Percentiles rank a stretch among this genome's conserved stretches.
phyloP scores from a whole-genome alignment of 2,888 invertebrate genomes.

The Chrysolina oricalcia region DNA sequence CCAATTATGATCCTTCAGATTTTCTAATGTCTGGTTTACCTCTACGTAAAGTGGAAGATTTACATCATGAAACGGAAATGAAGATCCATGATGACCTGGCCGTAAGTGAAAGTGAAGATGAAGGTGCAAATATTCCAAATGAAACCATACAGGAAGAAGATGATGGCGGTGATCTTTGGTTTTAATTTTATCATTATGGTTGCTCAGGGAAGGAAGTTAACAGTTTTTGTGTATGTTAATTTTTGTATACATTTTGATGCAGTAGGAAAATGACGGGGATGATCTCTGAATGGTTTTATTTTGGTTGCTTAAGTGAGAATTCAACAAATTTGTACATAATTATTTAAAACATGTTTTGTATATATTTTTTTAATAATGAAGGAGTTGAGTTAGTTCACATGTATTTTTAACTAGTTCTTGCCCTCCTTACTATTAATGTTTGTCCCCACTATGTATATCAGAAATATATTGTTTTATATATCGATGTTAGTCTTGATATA shows the following conservation, averaged over 20 bases:
- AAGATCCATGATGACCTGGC: constrained; percentile 84
- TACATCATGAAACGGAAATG: constrained; percentile 70
- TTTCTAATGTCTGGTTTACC: constrained; percentile 78
- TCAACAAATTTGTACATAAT: background rate
- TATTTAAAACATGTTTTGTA: background rate
- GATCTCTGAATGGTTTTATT: constrained; percentile 53
- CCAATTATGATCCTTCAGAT: constrained; percentile 90
- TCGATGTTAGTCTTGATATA: too few relatives aligned
- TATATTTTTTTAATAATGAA: background rate
- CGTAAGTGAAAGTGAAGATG: constrained; percentile 86
- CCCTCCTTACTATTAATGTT: too few relatives aligned
- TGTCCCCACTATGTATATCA: too few relatives aligned
- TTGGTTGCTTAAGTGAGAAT: background rate
- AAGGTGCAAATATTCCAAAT: constrained; percentile 63
- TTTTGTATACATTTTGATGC: background rate
- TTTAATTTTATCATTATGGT: constrained; percentile 67
- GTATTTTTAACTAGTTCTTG: background rate
- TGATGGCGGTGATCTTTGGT: constrained; percentile 76
- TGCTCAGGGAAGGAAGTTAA: background rate
- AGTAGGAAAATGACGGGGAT: background rate
- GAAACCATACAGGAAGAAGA: constrained; percentile 69
- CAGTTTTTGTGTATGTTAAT: background rate
- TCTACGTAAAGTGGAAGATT: constrained; percentile 59
- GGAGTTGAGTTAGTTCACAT: background rate
- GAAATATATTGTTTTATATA: too few relatives aligned